These are phyloP conservation scores for Paedocypris micromegethes DNA, from an alignment of 2,797 vertebrate genomes.

Conservation along the genomic window DNA sequence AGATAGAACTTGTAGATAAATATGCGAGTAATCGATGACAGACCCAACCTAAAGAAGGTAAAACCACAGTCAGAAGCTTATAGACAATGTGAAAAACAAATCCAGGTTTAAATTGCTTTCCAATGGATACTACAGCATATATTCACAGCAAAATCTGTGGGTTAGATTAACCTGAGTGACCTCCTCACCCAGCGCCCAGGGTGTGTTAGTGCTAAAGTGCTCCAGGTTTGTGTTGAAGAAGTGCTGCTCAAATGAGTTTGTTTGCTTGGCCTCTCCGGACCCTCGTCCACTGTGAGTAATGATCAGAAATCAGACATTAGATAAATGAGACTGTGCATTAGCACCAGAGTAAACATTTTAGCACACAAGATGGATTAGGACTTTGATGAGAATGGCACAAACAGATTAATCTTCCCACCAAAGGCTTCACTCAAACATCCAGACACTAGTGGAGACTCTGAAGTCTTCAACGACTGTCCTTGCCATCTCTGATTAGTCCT, in stretches of 20 bases:
- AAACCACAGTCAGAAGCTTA: too few species aligned
- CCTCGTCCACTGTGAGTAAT: conserved; percentile 63
- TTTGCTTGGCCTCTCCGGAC: conserved; percentile 62
- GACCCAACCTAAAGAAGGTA: too few species aligned
- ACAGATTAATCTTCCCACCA: conserved; percentile 38
- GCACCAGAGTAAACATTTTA: conserved; percentile 65
- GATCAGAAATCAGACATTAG: conserved; percentile 49
- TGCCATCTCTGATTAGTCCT: conserved; percentile 35
- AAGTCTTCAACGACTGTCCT: background rate
- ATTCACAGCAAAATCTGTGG: conserved; percentile 59
- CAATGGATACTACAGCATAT: background rate
- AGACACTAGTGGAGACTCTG: conserved; percentile 15
- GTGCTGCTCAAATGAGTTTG: conserved; percentile 57
- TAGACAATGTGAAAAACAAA: background rate
- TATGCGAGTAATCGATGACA: too few species aligned
- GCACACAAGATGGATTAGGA: conserved; percentile 38
- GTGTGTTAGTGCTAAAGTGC: conserved; percentile 30
- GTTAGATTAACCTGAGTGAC: conserved; percentile 72
- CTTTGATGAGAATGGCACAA: conserved; percentile 47
- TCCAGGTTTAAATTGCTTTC: background rate
- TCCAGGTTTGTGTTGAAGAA: conserved; percentile 49
- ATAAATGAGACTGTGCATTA: conserved; percentile 58
- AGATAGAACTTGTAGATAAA: too few species aligned
- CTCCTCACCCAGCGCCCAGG: conserved; percentile 42
- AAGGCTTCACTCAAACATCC: conserved; percentile 30